A percentile compares a stretch with the other conserved stretches of the same genome.
These are phyloP conservation scores for Crioceris asparagi DNA, from an alignment of 2,888 invertebrate genomes.

Conservation along the genomic window DNA sequence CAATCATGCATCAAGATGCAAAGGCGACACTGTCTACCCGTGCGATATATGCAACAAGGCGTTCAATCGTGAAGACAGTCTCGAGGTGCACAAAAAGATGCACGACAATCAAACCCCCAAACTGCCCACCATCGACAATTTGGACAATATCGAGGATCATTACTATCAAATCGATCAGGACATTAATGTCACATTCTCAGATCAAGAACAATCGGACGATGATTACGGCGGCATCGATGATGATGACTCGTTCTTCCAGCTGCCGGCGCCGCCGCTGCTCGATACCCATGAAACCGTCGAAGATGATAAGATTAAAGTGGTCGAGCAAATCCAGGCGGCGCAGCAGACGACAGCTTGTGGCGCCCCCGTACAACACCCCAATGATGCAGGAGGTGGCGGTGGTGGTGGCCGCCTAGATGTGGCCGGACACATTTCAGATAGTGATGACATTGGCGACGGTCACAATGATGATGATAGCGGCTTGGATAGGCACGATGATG, in stretches of 20 bases:
- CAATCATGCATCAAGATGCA: conserved; percentile 34
- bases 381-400: not conserved
- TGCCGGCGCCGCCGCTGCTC: conserved; percentile 32
- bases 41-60: conserved; percentile 40
- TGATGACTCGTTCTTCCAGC: conserved; percentile 28
- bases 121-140: conserved; percentile 35
- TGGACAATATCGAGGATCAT: conserved; percentile 37
- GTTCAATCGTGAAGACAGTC: conserved; percentile 36
- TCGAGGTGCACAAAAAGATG: conserved; percentile 34
- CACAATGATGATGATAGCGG: conserved; percentile 8
- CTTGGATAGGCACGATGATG: conserved; percentile 13
- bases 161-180: conserved; percentile 26
- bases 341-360: not conserved
- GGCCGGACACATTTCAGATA: not conserved
- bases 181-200: conserved; percentile 17
- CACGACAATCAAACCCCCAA: conserved; percentile 32
- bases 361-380: not conserved
- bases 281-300: conserved; percentile 26
- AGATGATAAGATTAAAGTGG: conserved; percentile 17
- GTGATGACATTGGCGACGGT: conserved; percentile 2
- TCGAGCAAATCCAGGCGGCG: conserved; percentile 1
- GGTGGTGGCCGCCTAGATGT: not conserved
- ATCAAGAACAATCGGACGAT: conserved; percentile 15
- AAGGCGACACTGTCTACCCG: conserved; percentile 37
- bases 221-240: no score